Evolutionary conservation across 1,140 invertebrate species (phyloP).

Genomic region (Venustaconcha ellipsiformis): DNA sequence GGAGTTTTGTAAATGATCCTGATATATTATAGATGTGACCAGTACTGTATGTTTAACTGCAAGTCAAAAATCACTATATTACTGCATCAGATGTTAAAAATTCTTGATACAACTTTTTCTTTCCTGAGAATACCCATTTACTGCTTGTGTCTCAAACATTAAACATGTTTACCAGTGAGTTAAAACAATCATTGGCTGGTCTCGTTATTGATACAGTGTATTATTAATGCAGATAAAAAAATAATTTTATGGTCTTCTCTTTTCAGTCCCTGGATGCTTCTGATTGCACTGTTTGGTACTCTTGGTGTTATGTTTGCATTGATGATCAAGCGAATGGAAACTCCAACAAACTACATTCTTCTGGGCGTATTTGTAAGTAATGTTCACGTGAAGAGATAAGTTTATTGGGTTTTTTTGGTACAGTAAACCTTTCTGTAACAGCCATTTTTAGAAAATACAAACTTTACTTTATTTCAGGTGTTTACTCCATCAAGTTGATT

Average conservation of each 20-base stretch:
- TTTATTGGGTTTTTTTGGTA: background rate
- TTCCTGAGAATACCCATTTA: background rate
- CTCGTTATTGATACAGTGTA: background rate
- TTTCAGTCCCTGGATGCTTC: constrained; percentile 68
- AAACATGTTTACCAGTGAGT: background rate
- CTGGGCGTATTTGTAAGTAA: constrained; percentile 68
- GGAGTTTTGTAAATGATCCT: no score
- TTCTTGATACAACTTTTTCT: background rate
- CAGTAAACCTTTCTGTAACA: background rate
- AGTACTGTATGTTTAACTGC: no score
- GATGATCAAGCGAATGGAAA: constrained; percentile 68
- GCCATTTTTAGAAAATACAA: background rate
- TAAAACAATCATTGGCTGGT: background rate
- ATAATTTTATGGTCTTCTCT: constrained; percentile 10
- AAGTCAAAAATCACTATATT: background rate
- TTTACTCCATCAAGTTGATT: no score
- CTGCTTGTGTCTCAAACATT: background rate
- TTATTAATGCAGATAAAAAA: background rate
- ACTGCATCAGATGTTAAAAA: background rate
- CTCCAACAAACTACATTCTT: constrained; percentile 70
- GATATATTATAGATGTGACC: no score
- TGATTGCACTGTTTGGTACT: constrained; percentile 66
- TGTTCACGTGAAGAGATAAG: background rate
- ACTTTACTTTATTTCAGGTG: no score
- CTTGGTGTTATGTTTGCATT: constrained; percentile 68